phyloP scores from a whole-genome alignment of 2,888 invertebrate genomes.

The Lepidocyrtinus sp. region DNA sequence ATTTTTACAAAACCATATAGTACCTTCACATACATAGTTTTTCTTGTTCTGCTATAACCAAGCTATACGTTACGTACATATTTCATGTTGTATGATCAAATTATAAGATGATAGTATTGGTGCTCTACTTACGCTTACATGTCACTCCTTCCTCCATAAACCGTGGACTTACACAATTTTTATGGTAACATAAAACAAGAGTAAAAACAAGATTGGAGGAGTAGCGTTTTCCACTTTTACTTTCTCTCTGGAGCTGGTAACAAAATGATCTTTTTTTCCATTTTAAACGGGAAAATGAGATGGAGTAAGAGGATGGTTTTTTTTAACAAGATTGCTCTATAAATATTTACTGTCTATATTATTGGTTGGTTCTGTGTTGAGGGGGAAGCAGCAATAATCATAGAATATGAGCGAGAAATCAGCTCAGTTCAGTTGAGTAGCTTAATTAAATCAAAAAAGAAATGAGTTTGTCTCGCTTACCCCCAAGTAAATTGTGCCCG shows the following conservation, averaged over 20 bases:
- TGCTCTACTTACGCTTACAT: neutral
- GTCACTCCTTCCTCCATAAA: neutral
- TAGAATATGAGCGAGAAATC: too few relatives aligned
- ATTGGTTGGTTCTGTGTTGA: neutral
- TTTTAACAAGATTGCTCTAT: neutral
- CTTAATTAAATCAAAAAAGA: too few relatives aligned
- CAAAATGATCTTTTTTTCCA: neutral
- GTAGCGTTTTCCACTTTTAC: neutral
- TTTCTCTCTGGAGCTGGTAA: neutral
- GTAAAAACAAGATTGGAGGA: slow-evolving; percentile 16
- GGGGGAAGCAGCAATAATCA: too few relatives aligned
- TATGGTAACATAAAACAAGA: slow-evolving; percentile 29
- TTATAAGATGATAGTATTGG: too few relatives aligned
- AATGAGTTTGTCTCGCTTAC: too few relatives aligned
- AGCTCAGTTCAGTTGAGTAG: too few relatives aligned
- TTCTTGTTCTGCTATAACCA: too few relatives aligned
- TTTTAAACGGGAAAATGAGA: slow-evolving; percentile 14
- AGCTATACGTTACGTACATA: too few relatives aligned
- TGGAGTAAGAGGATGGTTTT: neutral
- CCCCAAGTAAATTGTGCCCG: too few relatives aligned
- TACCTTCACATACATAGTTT: too few relatives aligned
- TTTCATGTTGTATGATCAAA: too few relatives aligned
- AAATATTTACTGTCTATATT: slow-evolving; percentile 1
- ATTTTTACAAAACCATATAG: too few relatives aligned
- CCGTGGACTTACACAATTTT: neutral